Conservation (phyloP, 1,140 invertebrate species). For the Eriosoma lanigerum region DNA sequence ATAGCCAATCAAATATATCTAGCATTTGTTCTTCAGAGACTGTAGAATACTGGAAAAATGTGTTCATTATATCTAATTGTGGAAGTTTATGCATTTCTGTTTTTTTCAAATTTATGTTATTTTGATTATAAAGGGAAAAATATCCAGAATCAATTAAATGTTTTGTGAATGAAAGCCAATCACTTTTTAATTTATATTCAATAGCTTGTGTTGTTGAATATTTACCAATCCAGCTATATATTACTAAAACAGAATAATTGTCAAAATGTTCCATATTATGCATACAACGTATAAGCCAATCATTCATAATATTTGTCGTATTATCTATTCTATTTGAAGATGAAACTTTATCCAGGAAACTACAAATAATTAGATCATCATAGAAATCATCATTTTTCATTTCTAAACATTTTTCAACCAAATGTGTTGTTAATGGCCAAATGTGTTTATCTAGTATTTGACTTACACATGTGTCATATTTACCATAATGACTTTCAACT, state of each 20-base stretch:
- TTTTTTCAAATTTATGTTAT: slow-evolving; percentile 24
- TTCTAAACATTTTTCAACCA: slow-evolving; percentile 30
- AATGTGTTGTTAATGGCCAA: slow-evolving; percentile 6
- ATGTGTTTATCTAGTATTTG: slow-evolving; percentile 11
- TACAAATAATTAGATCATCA: slow-evolving; percentile 25
- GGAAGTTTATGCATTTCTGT: slow-evolving; percentile 22
- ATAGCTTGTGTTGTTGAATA: background rate
- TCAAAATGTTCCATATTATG: background rate
- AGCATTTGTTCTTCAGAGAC: slow-evolving; percentile 6
- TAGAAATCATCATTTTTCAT: background rate
- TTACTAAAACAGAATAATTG: slow-evolving; percentile 20
- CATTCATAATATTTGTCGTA: background rate
- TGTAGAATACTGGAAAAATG: slow-evolving; percentile 38
- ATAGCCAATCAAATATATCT: slow-evolving; percentile 18
- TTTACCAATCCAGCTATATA: slow-evolving; percentile 42
- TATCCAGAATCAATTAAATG: slow-evolving; percentile 5
- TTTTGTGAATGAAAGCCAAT: slow-evolving; percentile 23
- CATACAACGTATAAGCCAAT: slow-evolving; percentile 7
- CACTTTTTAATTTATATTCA: background rate
- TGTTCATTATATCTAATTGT: slow-evolving; percentile 26
- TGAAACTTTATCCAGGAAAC: slow-evolving; percentile 22
- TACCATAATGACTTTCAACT: background rate
- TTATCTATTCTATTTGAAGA: slow-evolving; percentile 27
- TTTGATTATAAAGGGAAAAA: slow-evolving; percentile 9
- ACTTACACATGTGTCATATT: slow-evolving; percentile 3